Evolutionary conservation across 2,113 vertebrate species (phyloP).

Genomic region (Taxidea taxus): DNA sequence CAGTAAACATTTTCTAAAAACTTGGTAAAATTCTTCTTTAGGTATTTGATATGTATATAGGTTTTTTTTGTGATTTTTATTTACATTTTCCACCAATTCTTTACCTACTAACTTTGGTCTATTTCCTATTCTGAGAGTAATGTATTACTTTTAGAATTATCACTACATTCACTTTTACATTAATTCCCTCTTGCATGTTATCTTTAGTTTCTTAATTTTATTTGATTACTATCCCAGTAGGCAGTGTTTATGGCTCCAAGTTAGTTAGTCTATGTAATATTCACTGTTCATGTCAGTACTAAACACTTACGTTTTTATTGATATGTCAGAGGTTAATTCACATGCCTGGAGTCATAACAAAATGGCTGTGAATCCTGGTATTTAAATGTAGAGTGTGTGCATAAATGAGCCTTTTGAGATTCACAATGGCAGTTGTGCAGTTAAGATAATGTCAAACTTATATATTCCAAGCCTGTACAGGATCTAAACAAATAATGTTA

Average conservation of each 20-base stretch:
- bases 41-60: background rate
- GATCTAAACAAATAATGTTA: background rate
- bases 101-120: background rate
- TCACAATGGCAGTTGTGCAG: background rate
- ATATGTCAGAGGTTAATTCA: constrained; percentile 11
- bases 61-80: background rate
- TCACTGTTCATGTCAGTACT: background rate
- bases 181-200: background rate
- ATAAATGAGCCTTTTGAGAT: background rate
- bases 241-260: background rate
- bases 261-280: background rate
- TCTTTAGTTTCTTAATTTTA: background rate
- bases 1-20: background rate
- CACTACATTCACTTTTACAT: background rate
- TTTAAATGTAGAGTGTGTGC: background rate
- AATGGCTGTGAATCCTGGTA: background rate
- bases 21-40: background rate
- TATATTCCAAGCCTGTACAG: background rate
- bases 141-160: background rate
- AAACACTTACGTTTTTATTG: background rate
- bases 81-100: background rate
- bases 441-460: background rate
- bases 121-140: background rate
- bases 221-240: background rate
- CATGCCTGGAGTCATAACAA: background rate